Base-by-base conservation (phyloP, 2,888 invertebrate genomes). In the Schizaphis graminum region DNA sequence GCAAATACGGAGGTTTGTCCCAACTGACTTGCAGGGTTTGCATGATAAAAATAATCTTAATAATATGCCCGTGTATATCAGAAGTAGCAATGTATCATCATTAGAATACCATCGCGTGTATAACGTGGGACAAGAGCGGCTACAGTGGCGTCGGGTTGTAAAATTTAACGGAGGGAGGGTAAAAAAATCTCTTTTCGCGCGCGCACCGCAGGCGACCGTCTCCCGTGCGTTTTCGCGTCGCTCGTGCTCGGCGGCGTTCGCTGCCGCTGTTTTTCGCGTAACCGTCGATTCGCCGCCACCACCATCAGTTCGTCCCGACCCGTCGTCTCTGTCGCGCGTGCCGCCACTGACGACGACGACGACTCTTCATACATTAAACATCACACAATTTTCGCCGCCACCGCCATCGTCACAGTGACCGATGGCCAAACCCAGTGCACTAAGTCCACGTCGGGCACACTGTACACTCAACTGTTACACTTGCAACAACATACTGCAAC, bases 391-490 rank as follows among this genome's bases (percentile, higher is more conserved):
- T 87, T n/a, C 56, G n/a, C 41, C 35, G 44, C 56, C 44, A 28
- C 67, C 49, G 67, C 10, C 28, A 44, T 47, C 89, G 88, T 57
- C 86, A n/a, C 92, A 41, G 44, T 85, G 26, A 85, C 86, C 91
- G 91, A 94, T 94, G 95, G 89, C 95, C 94, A 94, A 95, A 94
- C 88, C 95, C 95, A 77, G 95, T 94, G 89, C 95, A 93, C 86
- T 94, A 35, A 94, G n/a, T 97, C 97, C 95, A 97, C 95, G 94
- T 96, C 97, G 95, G 96, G 97, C 95, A 97, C 97, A 21, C 95
- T 97, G 97, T 96, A 97, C 97, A 5, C 96, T 97, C 92, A 97
- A 97, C 95, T 97, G 97, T 95, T 97, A 97, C 95, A 96, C 97
- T 95, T 97, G 97, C 96, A 97, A 97, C 94, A 96, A 97, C 92